Evolutionary conservation across 2,113 vertebrate species (phyloP).

Genomic region (Xiphophorus hellerii): DNA sequence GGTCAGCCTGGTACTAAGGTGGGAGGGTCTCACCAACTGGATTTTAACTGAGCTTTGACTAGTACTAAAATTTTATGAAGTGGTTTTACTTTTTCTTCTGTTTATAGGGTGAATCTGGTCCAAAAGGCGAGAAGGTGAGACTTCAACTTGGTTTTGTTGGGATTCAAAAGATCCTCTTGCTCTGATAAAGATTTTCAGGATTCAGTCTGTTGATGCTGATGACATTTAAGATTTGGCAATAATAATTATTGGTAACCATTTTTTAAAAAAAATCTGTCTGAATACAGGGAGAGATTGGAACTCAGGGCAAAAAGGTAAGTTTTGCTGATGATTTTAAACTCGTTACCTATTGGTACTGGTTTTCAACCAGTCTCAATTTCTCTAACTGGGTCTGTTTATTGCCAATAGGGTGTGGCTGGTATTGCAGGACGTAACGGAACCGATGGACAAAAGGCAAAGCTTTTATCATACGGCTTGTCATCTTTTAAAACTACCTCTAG

Average conservation of each 20-base stretch:
- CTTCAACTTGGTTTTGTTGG: not conserved
- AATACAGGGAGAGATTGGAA: constrained; percentile 77
- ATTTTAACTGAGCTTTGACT: not conserved
- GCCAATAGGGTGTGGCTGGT: constrained; percentile 71
- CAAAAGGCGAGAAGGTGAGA: constrained; percentile 78
- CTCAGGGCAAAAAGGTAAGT: constrained; percentile 78
- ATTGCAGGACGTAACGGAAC: constrained; percentile 76
- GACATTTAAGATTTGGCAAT: not conserved
- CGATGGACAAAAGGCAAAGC: constrained; percentile 79
- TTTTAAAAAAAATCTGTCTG: constrained; percentile 23
- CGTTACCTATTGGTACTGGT: not conserved
- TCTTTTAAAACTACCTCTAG: not conserved
- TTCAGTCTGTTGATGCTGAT: not conserved
- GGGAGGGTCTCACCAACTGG: constrained; percentile 43
- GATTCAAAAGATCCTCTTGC: not conserved
- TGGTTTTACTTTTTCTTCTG: constrained; percentile 3
- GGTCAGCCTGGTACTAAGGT: constrained; percentile 96
- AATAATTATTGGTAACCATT: not conserved
- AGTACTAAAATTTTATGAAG: not conserved
- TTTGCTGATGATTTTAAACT: not conserved
- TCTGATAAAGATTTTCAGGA: not conserved
- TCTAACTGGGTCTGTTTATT: constrained; percentile 19
- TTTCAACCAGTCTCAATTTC: not conserved
- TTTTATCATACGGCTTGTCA: not conserved
- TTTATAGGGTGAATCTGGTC: constrained; percentile 76